These are phyloP conservation scores for Mimachlamys varia DNA, from an alignment of 2,888 invertebrate genomes.

Conservation along the genomic window DNA sequence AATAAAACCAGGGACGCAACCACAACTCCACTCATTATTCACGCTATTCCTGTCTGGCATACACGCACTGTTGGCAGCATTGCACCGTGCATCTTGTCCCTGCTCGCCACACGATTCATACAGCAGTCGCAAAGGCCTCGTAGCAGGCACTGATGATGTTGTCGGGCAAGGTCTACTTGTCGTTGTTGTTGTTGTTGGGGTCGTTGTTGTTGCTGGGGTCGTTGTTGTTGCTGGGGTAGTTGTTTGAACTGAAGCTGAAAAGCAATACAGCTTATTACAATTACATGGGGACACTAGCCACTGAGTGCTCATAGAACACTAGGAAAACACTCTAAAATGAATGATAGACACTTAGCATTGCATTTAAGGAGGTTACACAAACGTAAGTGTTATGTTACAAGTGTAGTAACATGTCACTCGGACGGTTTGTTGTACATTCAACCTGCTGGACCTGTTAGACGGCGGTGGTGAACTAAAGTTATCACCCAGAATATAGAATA, in stretches of 20 bases:
- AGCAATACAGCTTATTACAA: neutral
- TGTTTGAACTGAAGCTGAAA: neutral
- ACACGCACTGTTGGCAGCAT: neutral
- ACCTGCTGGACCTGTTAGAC: no score
- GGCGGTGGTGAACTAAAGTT: no score
- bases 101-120: neutral
- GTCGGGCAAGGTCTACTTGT: neutral
- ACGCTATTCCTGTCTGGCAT: neutral
- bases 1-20: neutral
- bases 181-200: neutral
- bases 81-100: neutral
- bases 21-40: neutral
- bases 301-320: no score
- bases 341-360: no score
- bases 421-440: no score
- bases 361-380: no score
- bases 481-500: no score
- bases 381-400: no score
- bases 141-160: neutral
- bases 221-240: neutral
- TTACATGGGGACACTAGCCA: neutral
- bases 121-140: neutral
- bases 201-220: neutral
- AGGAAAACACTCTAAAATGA: no score
- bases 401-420: no score